Conservation (phyloP, 2,797 vertebrate genomes). For the Chrysocyon brachyurus region DNA sequence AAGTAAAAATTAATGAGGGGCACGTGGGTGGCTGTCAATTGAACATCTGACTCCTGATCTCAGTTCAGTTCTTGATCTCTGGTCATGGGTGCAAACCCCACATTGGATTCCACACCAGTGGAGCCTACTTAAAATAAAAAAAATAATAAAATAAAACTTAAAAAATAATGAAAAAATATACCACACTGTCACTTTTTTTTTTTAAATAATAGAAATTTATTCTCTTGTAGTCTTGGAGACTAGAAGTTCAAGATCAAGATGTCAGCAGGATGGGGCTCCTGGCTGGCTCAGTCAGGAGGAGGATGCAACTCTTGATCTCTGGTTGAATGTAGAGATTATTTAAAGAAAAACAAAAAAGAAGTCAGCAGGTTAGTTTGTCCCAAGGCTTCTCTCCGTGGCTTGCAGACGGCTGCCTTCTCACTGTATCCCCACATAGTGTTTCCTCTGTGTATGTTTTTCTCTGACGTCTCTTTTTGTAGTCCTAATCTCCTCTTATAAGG, state of each 20-base stretch:
- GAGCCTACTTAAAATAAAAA: neutral
- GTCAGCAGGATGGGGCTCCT: neutral
- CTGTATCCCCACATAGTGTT: neutral
- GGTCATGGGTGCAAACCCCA: neutral
- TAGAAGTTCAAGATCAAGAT: neutral
- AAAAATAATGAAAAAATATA: neutral
- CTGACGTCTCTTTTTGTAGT: neutral
- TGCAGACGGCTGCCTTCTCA: neutral
- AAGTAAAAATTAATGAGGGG: neutral
- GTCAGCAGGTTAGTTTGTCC: neutral
- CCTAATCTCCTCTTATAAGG: neutral
- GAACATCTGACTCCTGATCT: too few species aligned
- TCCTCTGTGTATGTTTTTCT: neutral
- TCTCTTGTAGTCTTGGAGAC: neutral
- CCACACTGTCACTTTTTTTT: neutral
- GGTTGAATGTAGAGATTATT: neutral
- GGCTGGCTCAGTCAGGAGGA: neutral
- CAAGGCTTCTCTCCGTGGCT: neutral
- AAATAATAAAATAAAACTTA: neutral
- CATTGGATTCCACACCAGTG: neutral
- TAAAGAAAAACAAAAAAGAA: neutral
- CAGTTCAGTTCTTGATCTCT: neutral
- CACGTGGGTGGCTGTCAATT: neutral
- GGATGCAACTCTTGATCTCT: neutral
- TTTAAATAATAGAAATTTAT: neutral